Base-by-base conservation (phyloP, 2,797 vertebrate species). In the Thalassophryne amazonica region DNA sequence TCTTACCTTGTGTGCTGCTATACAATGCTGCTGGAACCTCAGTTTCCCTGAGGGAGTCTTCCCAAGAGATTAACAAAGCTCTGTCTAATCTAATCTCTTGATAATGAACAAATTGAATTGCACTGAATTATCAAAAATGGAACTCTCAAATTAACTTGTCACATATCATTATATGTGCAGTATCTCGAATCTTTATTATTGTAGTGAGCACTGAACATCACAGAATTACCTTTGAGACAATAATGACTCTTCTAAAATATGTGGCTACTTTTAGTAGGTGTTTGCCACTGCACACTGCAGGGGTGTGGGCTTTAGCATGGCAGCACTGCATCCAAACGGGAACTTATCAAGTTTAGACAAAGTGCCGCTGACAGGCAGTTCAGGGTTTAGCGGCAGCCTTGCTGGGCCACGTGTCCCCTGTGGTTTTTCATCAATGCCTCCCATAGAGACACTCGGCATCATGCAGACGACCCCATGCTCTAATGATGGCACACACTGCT, bases 391-490 rank as follows among this genome's bases (percentile, higher is more conserved):
- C 61, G 60, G 68, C 61, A 62, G 65, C 71, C 70, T 63, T 42
- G 43, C 59, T 70, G 59, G 66, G 69, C 66, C 78, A 60, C 38
- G 29, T 60, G 60, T 78, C 63, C 68, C 62, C 51, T 43, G 58
- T 78, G 67, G 69, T 72, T 56, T 85, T 85, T 80, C 74, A 85
- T 82, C 81, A 82, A 68, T 68, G 56, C 67, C 60, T 75, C 76
- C 73, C 56, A 37, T 73, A 37, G 81, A 73, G 71, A 76, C 63
- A 56, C 52, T 51, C 56, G 54, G 63, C 20, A 28, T 61, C 60
- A 55, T 57, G 30, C 24, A 50, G 71, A 68, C 63, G 36, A 79
- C 76, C 77, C 67, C 47, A 38, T 62, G 41, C 61, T 65, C 60
- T 69, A 68, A 51, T 72, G 71, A 85, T 61, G 73, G 60, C 56